A percentile compares a stretch with the other conserved stretches of the same genome.
phyloP scores from a whole-genome alignment of 2,797 vertebrate species.

The Percopsis omiscomaycus region DNA sequence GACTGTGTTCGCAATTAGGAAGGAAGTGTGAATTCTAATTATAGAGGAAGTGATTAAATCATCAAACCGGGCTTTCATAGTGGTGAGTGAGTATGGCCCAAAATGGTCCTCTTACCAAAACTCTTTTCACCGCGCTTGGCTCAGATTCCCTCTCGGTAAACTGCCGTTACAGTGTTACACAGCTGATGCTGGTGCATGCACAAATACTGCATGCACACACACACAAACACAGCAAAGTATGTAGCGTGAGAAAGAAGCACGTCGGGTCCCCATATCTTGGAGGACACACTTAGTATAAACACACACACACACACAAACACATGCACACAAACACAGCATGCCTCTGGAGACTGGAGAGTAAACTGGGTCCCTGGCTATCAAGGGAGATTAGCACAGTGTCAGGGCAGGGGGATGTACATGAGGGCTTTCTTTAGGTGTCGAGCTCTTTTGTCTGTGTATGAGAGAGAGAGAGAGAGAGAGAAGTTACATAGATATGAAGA shows the following conservation, averaged over 20 bases:
- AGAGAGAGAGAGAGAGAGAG: too few species aligned
- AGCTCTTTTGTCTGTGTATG: too few species aligned
- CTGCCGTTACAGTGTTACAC: neutral
- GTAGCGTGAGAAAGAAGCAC: conserved; percentile 66
- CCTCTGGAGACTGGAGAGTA: conserved; percentile 55
- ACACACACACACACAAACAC: conserved; percentile 1
- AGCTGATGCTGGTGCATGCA: too few species aligned
- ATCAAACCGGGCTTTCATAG: conserved; percentile 22
- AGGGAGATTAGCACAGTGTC: conserved; percentile 54
- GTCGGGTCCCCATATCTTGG: conserved; percentile 43
- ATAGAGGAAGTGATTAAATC: conserved; percentile 39
- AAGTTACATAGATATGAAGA: too few species aligned
- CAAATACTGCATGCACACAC: neutral
- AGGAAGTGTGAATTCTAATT: conserved; percentile 35
- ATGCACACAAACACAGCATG: neutral
- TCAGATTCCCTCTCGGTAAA: neutral
- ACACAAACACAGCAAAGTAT: conserved; percentile 24
- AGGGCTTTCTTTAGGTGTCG: neutral
- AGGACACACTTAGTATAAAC: conserved; percentile 51
- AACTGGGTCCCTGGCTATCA: conserved; percentile 62
- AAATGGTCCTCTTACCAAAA: neutral
- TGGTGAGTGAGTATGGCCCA: conserved; percentile 31
- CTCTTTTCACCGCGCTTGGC: conserved; percentile 1
- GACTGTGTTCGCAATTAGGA: conserved; percentile 21
- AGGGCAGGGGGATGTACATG: conserved; percentile 51